Evolutionary conservation across 2,888 invertebrate species (phyloP).

Genomic region (Habroteleia sp.): DNA sequence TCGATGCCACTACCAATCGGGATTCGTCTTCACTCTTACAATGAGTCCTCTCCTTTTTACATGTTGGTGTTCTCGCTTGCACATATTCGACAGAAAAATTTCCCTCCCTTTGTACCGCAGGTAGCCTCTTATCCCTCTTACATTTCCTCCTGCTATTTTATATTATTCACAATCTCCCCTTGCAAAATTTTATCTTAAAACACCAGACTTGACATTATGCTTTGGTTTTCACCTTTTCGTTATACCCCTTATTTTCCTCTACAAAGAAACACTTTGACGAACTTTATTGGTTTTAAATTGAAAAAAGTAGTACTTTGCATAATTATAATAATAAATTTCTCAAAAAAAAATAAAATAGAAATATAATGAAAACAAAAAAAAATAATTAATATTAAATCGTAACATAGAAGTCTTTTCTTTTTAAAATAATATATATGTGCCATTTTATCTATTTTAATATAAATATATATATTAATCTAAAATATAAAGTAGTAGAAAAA

Average conservation of each 20-base stretch:
- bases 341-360: too few species aligned
- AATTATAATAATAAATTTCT: too few species aligned
- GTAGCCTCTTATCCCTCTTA: constrained; percentile 57
- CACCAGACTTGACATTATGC: constrained; percentile 50
- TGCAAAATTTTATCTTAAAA: constrained; percentile 44
- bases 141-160: constrained; percentile 44
- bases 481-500: too few species aligned
- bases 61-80: constrained; percentile 56
- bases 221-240: constrained; percentile 35
- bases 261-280: constrained; percentile 26
- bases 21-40: constrained; percentile 69
- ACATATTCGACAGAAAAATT: constrained; percentile 5
- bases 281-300: constrained; percentile 18
- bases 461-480: too few species aligned
- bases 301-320: too few species aligned
- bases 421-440: too few species aligned
- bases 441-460: too few species aligned
- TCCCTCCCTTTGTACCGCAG: constrained; percentile 50
- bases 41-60: constrained; percentile 51
- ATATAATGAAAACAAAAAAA: too few species aligned
- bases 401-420: too few species aligned
- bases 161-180: constrained; percentile 54
- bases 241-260: constrained; percentile 32
- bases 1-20: constrained; percentile 81
- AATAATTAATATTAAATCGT: too few species aligned